Evolutionary conservation across 2,797 vertebrate species (phyloP).

Genomic region (Muscicapa comitata): DNA sequence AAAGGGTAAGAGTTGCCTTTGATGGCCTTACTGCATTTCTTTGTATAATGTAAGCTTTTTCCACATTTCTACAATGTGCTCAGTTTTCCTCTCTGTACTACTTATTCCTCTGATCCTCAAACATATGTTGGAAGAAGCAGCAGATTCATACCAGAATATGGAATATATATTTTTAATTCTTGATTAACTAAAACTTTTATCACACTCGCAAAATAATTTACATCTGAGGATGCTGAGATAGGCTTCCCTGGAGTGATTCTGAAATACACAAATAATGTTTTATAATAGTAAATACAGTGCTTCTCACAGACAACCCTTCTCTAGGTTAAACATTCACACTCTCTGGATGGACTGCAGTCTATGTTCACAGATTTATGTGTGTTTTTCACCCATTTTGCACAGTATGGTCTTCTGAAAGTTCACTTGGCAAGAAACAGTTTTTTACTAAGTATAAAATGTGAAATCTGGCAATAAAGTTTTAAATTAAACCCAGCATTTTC

Average conservation of each 20-base stretch:
- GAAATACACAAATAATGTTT: constrained; percentile 5
- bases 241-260: background rate
- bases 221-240: background rate
- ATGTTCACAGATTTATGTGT: constrained; percentile 21
- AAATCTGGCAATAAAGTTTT: constrained; percentile 48
- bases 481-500: constrained; percentile 34
- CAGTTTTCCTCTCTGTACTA: background rate
- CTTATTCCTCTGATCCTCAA: background rate
- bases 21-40: background rate
- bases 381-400: constrained; percentile 35
- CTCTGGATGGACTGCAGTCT: constrained; percentile 18
- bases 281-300: background rate
- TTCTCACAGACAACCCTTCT: constrained; percentile 28
- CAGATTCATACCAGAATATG: background rate
- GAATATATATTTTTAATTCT: background rate
- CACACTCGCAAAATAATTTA: background rate
- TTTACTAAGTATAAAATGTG: constrained; percentile 45
- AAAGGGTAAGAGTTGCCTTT: background rate
- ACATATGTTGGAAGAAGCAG: background rate
- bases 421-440: constrained; percentile 11
- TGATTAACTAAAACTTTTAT: background rate
- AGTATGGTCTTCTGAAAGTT: constrained; percentile 25
- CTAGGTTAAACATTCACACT: constrained; percentile 35
- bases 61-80: background rate
- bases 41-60: background rate